Evolutionary conservation across 2,113 vertebrate species (phyloP).

Genomic region (Phylloscopus trochiloides): DNA sequence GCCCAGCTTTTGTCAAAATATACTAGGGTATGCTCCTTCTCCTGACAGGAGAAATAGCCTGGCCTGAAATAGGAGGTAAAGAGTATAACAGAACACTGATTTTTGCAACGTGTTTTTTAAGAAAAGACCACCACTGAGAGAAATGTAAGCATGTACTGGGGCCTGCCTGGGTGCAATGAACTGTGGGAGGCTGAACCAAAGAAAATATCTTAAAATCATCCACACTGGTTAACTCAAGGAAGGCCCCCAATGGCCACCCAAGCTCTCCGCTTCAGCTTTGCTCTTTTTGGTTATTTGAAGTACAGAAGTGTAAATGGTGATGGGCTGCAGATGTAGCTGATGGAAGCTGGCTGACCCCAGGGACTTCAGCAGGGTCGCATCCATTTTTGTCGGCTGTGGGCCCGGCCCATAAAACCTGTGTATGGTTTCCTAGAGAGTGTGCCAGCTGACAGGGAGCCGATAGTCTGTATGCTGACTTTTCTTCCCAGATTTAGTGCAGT

Average conservation of each 20-base stretch:
- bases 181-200: not conserved
- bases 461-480: not conserved
- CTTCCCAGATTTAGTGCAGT: not conserved
- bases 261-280: not conserved
- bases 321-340: not conserved
- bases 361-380: not conserved
- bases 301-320: not conserved
- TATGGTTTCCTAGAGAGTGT: not conserved
- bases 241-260: not conserved
- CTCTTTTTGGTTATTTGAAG: not conserved
- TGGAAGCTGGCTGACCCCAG: not conserved
- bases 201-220: not conserved
- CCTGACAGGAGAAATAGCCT: not conserved
- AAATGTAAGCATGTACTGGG: not conserved
- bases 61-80: not conserved
- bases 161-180: not conserved
- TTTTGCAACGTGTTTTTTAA: not conserved
- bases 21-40: not conserved
- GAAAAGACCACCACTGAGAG: not conserved
- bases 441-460: not conserved
- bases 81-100: not conserved
- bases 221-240: not conserved
- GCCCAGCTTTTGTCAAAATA: not conserved
- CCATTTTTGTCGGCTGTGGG: not conserved
- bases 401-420: not conserved